Evolutionary conservation across 2,113 vertebrate genomes (phyloP).

Genomic region (Oplegnathus fasciatus): DNA sequence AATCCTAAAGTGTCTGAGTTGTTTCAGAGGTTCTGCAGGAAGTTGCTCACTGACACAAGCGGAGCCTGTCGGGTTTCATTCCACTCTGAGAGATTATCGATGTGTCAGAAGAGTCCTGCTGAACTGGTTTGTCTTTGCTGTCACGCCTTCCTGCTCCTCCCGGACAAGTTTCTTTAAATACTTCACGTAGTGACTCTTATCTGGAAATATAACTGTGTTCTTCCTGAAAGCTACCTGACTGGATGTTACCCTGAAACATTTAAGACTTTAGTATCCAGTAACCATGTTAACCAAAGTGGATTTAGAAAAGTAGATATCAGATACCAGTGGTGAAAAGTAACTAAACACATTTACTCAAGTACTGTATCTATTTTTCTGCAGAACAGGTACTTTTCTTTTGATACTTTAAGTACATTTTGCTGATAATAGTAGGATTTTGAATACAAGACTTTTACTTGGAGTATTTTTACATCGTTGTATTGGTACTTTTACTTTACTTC

Average conservation of each 20-base stretch:
- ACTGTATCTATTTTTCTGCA: no score
- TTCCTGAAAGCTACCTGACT: background rate
- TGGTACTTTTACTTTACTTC: no score
- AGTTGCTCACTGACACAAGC: background rate
- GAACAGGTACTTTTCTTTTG: no score
- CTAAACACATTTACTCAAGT: no score
- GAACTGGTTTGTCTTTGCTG: background rate
- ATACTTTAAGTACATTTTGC: no score
- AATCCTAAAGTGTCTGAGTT: no score
- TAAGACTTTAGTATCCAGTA: background rate
- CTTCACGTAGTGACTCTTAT: background rate
- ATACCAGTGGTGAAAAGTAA: no score
- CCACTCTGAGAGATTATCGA: background rate
- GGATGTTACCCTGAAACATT: background rate
- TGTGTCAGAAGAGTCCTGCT: background rate
- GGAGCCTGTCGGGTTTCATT: slow-evolving; percentile 53
- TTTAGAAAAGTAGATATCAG: background rate
- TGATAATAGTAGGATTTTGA: no score
- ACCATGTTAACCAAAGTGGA: background rate
- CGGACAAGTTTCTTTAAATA: background rate
- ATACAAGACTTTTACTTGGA: background rate
- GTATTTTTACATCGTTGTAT: no score
- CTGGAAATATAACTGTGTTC: background rate
- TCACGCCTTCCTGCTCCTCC: slow-evolving; percentile 13
- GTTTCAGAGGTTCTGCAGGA: background rate